Base-by-base conservation (phyloP, 2,888 invertebrate genomes). In the Agonopterix subpropinquella region DNA sequence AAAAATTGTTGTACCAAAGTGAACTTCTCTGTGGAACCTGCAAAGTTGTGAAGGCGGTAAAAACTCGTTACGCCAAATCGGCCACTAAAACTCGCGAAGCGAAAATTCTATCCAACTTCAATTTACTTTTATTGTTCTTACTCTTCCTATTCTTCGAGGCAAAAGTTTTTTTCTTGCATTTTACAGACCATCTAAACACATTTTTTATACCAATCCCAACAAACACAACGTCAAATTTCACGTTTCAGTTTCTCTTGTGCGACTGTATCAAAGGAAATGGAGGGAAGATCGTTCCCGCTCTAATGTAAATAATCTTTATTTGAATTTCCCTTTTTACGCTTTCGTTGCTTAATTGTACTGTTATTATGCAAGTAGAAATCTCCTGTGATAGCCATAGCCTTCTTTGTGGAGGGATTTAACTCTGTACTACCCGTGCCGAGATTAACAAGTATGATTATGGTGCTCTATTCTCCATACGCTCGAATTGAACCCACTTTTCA, bases 71-170 rank as follows among this genome's bases (percentile, higher is more conserved):
- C 81, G 77, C 72, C 73, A 83, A 86, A 85, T 85, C 83, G 85
- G 70, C 83, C 80, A 81, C 84, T 85, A 85, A 86, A 86, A 84
- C 82, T 83, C 79, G 76, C 78, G 80, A 84, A 84, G 86, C 83
- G 84, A 83, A 83, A 85, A 85, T 86, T 86, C 84, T 85, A 86
- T 86, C 82, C 78, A 76, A 82, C 74, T 86, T 86, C 85, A 85
- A 86, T 86, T 86, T 85, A 83, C 83, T 85, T 86, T 86, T 85
- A 85, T 83, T 86, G 85, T 85, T 82, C 74, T 76, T 80, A 73
- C 74, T 76, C 74, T 77, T 81, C 77, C 74, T 76, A 78, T 80
- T 70, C 75, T 74, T 62, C 65, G 69, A 64, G 65, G 67, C 62
- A 61, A 76, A 82, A 73, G 61, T 63, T 75, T 76, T 75, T 78